A percentile compares a stretch with the other conserved stretches of the same genome.
Conservation (phyloP, 2,888 invertebrate species). For the Sabellastarte sp. region DNA sequence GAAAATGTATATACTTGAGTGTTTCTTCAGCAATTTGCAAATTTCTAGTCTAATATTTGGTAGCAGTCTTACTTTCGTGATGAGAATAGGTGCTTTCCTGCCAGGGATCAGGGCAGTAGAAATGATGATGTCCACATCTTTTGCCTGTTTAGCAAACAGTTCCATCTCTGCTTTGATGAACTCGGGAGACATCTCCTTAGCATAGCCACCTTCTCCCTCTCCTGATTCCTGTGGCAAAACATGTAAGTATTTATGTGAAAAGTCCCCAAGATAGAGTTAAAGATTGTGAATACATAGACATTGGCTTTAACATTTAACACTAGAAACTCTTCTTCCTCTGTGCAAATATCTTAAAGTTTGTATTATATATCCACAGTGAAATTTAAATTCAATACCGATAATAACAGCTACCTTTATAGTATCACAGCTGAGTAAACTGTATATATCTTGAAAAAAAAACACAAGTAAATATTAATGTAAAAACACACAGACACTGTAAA, state of each 20-base stretch:
- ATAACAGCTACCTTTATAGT: background rate
- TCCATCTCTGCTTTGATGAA: conserved; percentile 84
- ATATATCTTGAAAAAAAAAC: background rate
- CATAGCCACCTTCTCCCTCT: conserved; percentile 73
- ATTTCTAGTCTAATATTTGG: too few relatives aligned
- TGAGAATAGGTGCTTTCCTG: conserved; percentile 77
- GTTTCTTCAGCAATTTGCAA: too few relatives aligned
- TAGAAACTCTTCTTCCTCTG: too few relatives aligned
- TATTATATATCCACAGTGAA: too few relatives aligned
- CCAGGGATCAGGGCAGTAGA: conserved; percentile 89
- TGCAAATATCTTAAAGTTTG: too few relatives aligned
- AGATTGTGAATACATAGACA: too few relatives aligned
- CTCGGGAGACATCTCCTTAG: conserved; percentile 69
- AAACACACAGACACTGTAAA: background rate
- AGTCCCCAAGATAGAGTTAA: too few relatives aligned
- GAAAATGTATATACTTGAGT: too few relatives aligned
- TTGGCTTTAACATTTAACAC: too few relatives aligned
- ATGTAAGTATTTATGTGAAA: too few relatives aligned
- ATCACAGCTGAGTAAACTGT: background rate
- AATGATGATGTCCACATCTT: conserved; percentile 82
- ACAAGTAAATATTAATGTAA: background rate
- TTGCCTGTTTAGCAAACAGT: conserved; percentile 80
- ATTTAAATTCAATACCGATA: background rate
- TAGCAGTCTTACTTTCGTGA: too few relatives aligned
- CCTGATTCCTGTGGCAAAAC: conserved; percentile 64